These are phyloP conservation scores for Thymallus thymallus DNA, from an alignment of 2,113 vertebrate species.

Conservation along the genomic window DNA sequence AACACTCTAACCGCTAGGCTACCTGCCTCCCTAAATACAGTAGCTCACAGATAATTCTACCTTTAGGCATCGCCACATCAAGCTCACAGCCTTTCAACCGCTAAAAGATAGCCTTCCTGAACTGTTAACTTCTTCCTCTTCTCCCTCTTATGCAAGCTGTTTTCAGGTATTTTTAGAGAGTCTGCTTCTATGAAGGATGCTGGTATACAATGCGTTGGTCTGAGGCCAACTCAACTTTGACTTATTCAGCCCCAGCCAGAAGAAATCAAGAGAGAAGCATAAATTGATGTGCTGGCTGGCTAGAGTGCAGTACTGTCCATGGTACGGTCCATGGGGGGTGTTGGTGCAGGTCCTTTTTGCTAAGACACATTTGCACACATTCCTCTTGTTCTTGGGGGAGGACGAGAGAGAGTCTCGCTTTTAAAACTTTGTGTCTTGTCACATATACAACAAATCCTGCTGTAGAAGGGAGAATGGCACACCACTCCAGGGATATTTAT, in stretches of 20 bases:
- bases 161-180: slow-evolving; percentile 46
- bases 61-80: not conserved
- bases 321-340: slow-evolving; percentile 46
- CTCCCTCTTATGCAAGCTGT: not conserved
- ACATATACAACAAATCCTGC: slow-evolving; percentile 38
- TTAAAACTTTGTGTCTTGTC: slow-evolving; percentile 50
- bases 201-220: slow-evolving; percentile 62
- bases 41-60: not conserved
- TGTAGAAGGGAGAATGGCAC: slow-evolving; percentile 40
- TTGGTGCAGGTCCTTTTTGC: slow-evolving; percentile 25
- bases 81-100: slow-evolving; percentile 25
- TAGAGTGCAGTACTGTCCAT: slow-evolving; percentile 47
- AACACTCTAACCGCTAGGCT: too few relatives aligned
- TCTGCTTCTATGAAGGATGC: slow-evolving; percentile 21
- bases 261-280: slow-evolving; percentile 50
- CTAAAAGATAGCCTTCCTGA: slow-evolving; percentile 14
- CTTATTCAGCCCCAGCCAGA: slow-evolving; percentile 47
- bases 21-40: too few relatives aligned
- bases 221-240: slow-evolving; percentile 49
- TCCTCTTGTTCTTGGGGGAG: slow-evolving; percentile 66
- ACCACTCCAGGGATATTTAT: slow-evolving; percentile 54
- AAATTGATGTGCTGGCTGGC: slow-evolving; percentile 50
- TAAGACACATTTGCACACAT: slow-evolving; percentile 73
- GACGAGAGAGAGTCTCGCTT: slow-evolving; percentile 51
- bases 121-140: slow-evolving; percentile 1